Evolutionary conservation across 2,113 vertebrate species (phyloP), one percentile per base, ranked within the genome.

Genomic region (Sebastes schlegelii): DNA sequence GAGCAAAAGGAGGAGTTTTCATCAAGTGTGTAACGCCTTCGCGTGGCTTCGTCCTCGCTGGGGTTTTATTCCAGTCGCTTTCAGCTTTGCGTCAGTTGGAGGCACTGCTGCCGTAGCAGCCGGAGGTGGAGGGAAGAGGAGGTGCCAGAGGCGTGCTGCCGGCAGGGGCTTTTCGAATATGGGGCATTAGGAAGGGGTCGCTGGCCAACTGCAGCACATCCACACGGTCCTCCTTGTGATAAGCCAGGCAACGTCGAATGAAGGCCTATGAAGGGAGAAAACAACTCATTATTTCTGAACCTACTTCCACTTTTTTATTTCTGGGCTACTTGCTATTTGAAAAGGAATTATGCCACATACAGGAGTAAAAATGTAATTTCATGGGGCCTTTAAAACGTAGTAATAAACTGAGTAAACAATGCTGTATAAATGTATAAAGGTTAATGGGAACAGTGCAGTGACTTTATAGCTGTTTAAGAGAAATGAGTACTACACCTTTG

Each of bases 141-240:
- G 96, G 95, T 65, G 94, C 95, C 43, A 95, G 94, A 70, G 96
- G 94, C 80, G 89, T 57, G 74, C 95, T 96, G 2, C 95, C 97
- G 85, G 96, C 96, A 72, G 98, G 95, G 2, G 97, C 96, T 91
- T 98, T 98, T 74, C 98, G 96, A 88, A 98, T 97, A 82, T 97
- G 97, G 79, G 98, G 98, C 96, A 97, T 95, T 77, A 98, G 93
- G 94, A 98, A 99, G 0, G 97, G 96, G 92, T 99, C 98, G 83
- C 96, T 96, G 89, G 97, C 96, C 93, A 98, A 88, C 94, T 98
- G 97, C 87, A 97, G 97, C 80, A 99, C 98, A 67, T 98, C 97
- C 79, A 98, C 97, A 46, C 98, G 95, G 73, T 98, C 98, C 93
- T 98, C 98, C 89, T 98, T 98, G 73, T 97, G 96, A 93, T 99